Conservation (phyloP, 2,113 vertebrate genomes). For the Ictalurus punctatus region DNA sequence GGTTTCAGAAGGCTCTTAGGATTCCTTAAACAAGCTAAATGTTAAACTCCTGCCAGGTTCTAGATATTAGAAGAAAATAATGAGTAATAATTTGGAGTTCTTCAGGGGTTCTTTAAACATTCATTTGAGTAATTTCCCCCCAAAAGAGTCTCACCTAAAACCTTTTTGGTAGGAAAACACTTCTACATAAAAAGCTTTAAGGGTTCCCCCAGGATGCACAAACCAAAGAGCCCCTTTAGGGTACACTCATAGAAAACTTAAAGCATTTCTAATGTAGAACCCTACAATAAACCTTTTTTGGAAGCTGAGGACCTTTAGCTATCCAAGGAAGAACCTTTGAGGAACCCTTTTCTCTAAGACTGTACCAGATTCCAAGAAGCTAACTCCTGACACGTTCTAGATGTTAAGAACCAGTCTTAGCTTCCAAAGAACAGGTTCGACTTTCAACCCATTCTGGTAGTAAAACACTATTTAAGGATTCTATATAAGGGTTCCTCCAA, state of each 20-base stretch:
- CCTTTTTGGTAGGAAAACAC: neutral
- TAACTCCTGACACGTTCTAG: neutral
- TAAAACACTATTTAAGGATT: neutral
- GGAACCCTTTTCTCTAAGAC: neutral
- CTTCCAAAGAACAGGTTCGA: neutral
- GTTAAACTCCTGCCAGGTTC: neutral
- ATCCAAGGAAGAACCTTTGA: neutral
- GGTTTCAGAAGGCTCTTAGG: neutral
- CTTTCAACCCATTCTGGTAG: neutral
- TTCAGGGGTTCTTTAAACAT: neutral
- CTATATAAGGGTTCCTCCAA: neutral
- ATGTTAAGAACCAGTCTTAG: neutral
- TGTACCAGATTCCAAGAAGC: neutral
- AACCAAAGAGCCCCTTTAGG: neutral
- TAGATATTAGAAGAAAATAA: neutral
- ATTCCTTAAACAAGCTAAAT: neutral
- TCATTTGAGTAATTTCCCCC: neutral
- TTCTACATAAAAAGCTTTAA: neutral
- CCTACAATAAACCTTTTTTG: neutral
- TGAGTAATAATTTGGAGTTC: neutral
- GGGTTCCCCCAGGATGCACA: neutral
- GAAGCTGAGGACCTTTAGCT: neutral
- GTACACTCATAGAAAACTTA: neutral
- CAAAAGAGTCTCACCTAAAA: neutral
- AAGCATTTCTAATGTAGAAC: neutral